Conservation (phyloP, 1,140 invertebrate genomes). For the Neodiprion fabricii region DNA sequence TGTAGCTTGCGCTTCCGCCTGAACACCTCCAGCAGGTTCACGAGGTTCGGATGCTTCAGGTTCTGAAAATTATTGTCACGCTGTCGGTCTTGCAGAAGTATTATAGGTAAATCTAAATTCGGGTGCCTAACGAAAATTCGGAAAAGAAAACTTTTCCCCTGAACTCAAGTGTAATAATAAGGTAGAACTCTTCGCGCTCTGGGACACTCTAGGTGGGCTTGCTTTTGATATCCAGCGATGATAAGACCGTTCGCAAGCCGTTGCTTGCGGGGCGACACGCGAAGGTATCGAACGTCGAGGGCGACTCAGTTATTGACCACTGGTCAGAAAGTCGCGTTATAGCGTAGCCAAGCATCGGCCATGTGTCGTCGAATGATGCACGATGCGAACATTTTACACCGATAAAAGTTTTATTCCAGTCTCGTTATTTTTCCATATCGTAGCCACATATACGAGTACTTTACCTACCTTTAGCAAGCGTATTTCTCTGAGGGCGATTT, state of each 20-base stretch:
- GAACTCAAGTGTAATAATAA: not conserved
- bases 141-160: not conserved
- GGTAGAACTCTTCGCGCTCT: not conserved
- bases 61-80: conserved; percentile 71
- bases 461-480: conserved; percentile 90
- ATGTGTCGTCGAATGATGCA: too few relatives aligned
- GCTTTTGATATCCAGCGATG: not conserved
- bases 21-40: conserved; percentile 98
- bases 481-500: conserved; percentile 97
- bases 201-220: not conserved
- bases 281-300: conserved; percentile 55
- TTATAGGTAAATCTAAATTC: too few relatives aligned
- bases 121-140: conserved; percentile 1
- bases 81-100: too few relatives aligned
- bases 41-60: conserved; percentile 97
- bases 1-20: conserved; percentile 95
- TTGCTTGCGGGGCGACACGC: conserved; percentile 41
- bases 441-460: too few relatives aligned
- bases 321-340: conserved; percentile 33
- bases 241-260: not conserved
- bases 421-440: too few relatives aligned
- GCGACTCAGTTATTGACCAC: conserved; percentile 50
- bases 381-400: not conserved
- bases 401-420: conserved; percentile 12
- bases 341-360: not conserved